Evolutionary conservation across 2,797 vertebrate genomes (phyloP), one percentile per base, ranked within the genome.

Genomic region (Tenualosa thibaudeaui): DNA sequence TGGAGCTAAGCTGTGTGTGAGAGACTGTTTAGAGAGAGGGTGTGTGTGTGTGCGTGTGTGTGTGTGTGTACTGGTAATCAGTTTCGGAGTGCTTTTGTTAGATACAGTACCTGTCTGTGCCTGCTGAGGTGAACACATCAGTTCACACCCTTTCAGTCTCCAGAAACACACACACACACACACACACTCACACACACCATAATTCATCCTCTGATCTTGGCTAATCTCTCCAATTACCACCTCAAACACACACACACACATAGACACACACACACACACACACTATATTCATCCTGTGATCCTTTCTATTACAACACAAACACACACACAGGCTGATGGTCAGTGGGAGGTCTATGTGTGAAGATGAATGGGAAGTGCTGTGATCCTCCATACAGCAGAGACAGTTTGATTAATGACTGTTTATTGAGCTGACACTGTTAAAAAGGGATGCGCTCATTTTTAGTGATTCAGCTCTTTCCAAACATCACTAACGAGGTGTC

Each of bases 101-200:
- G 50, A 53, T 26, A 58, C 71, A 56, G 81, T 78, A 17, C 53
- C 81, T 82, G 49, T 82, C 81, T 82, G 81, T 51, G n/a, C 49
- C 81, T 82, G 49, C 68, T 75, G 13, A 75, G 15, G 13, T 75
- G 68, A 75, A 40, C 68, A 54, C 49, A 13, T 81, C 50, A 17
- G 53, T 53, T 81, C 40, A 81, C 56, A 75, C 75, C 56, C 46
- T 81, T 85, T 81, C 53, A 31, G 26, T 81, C 40, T 65, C 26
- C 22, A 75, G 0, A 19, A 40, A 6, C 26, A 75, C 68, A 75
- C 68, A 71, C 56, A 53, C 51, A 53, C 51, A 53, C 51, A 53
- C 51, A 51, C 50, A 53, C 51, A 53, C 51, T 17, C 51, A 51
- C 50, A 56, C 17, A 56, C 54, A 19, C 54, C 54, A 56, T 58